A percentile compares a stretch with the other conserved stretches of the same genome.
phyloP scores from a whole-genome alignment of 2,797 vertebrate genomes.

The Eidolon dupreanum region DNA sequence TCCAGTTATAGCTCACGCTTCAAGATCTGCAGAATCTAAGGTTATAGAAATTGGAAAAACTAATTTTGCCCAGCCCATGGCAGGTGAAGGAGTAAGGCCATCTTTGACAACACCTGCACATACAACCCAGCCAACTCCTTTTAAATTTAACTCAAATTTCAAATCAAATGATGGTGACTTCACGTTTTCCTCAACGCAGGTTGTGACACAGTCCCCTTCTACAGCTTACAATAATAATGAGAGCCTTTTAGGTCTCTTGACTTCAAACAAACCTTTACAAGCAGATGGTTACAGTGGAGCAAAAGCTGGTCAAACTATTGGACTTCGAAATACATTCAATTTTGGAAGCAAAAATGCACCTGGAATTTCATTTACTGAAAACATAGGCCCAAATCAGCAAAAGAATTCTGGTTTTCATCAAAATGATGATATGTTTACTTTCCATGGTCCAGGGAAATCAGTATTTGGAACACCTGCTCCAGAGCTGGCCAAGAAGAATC shows the following conservation, averaged over 20 bases:
- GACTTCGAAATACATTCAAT: slow-evolving; percentile 88
- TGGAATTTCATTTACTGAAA: slow-evolving; percentile 88
- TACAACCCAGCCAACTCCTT: slow-evolving; percentile 87
- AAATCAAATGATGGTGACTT: slow-evolving; percentile 99
- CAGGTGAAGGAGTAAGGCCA: slow-evolving; percentile 89
- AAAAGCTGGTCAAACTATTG: slow-evolving; percentile 84
- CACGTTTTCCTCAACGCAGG: slow-evolving; percentile 92
- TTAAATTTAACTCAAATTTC: slow-evolving; percentile 99
- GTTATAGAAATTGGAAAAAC: slow-evolving; percentile 91
- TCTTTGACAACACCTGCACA: slow-evolving; percentile 86
- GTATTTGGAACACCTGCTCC: slow-evolving; percentile 82
- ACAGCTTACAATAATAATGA: slow-evolving; percentile 89
- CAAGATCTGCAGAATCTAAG: slow-evolving; percentile 91
- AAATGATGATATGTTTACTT: slow-evolving; percentile 87
- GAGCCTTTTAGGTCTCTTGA: slow-evolving; percentile 94
- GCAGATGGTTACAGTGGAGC: slow-evolving; percentile 86
- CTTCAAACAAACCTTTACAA: slow-evolving; percentile 92
- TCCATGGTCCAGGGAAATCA: slow-evolving; percentile 86
- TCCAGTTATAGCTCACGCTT: slow-evolving; percentile 84
- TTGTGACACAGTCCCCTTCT: slow-evolving; percentile 76
- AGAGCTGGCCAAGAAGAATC: slow-evolving; percentile 85
- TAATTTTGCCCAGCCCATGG: slow-evolving; percentile 89
- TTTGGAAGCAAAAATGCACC: slow-evolving; percentile 89
- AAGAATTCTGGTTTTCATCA: slow-evolving; percentile 88
- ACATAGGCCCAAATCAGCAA: slow-evolving; percentile 79